phyloP scores from a whole-genome alignment of 2,797 vertebrate species.

The Jordanella pulchra region DNA sequence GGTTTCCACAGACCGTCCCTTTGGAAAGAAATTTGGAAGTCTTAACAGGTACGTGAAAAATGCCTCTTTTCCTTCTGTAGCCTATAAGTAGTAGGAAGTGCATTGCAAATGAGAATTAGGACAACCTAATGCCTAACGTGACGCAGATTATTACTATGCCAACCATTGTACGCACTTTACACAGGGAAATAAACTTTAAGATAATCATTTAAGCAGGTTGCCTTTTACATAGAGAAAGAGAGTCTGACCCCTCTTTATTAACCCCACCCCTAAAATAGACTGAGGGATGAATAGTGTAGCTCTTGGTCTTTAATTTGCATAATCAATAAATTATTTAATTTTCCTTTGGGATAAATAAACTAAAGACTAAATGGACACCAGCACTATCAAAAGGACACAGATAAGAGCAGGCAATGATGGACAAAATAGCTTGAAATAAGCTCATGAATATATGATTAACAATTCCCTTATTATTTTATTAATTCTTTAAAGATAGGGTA shows the following conservation, averaged over 20 bases:
- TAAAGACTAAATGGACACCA: no score
- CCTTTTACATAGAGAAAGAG: background rate
- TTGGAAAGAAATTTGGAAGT: background rate
- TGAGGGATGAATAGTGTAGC: no score
- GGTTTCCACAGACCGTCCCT: background rate
- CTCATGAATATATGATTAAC: background rate
- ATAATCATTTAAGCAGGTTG: background rate
- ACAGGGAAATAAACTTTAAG: background rate
- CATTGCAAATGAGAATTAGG: background rate
- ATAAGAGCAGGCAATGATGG: no score
- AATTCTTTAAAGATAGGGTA: background rate
- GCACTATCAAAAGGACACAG: no score
- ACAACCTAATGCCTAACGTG: no score
- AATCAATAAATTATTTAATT: background rate
- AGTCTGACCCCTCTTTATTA: background rate
- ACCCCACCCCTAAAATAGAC: background rate
- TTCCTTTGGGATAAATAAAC: no score
- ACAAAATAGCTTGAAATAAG: background rate
- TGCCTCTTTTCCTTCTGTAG: background rate
- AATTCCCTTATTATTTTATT: background rate
- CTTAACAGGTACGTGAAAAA: constrained; percentile 27
- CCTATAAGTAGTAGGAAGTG: background rate
- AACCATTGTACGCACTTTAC: background rate
- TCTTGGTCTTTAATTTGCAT: background rate
- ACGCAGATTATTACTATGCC: background rate